A percentile compares a stretch with the other conserved stretches of the same genome.
These are phyloP conservation scores for Mandrillus leucophaeus DNA, from an alignment of 2,113 vertebrate species.

Conservation along the genomic window DNA sequence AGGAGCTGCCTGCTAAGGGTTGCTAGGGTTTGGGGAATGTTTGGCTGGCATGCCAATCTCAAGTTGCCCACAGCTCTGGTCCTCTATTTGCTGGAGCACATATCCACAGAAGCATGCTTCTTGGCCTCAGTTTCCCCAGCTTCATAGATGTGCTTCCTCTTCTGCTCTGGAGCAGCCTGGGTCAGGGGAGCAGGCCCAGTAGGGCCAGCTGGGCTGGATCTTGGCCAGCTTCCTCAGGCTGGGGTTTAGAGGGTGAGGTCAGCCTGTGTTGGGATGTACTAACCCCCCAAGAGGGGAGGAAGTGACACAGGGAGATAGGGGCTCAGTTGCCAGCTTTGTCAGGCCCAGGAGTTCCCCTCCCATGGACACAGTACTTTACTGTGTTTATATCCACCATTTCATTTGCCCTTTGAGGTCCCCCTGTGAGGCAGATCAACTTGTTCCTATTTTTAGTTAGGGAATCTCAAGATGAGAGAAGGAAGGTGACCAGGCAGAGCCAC, in stretches of 20 bases:
- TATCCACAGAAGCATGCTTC: background rate
- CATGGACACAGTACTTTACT: background rate
- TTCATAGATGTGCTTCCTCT: background rate
- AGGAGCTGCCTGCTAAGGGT: background rate
- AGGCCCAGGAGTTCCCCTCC: background rate
- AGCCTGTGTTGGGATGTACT: no score
- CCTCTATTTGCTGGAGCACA: background rate
- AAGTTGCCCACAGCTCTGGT: background rate
- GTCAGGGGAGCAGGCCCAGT: background rate
- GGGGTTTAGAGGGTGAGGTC: background rate
- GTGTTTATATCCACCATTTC: background rate
- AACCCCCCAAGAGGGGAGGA: rapidly evolving
- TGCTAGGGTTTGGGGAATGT: background rate
- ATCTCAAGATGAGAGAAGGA: background rate
- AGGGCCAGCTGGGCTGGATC: background rate
- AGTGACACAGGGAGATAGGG: rapidly evolving
- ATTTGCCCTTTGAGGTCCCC: background rate
- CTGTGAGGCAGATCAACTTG: background rate
- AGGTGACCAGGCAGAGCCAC: background rate
- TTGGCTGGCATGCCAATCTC: rapidly evolving
- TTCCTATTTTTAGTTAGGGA: background rate
- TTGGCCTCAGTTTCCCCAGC: background rate
- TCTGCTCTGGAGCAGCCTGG: background rate
- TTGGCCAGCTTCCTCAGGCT: background rate
- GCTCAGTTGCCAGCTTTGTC: background rate